Evolutionary conservation across 2,113 vertebrate genomes (phyloP), one percentile per base, ranked within the genome.

Genomic region (Morone saxatilis): DNA sequence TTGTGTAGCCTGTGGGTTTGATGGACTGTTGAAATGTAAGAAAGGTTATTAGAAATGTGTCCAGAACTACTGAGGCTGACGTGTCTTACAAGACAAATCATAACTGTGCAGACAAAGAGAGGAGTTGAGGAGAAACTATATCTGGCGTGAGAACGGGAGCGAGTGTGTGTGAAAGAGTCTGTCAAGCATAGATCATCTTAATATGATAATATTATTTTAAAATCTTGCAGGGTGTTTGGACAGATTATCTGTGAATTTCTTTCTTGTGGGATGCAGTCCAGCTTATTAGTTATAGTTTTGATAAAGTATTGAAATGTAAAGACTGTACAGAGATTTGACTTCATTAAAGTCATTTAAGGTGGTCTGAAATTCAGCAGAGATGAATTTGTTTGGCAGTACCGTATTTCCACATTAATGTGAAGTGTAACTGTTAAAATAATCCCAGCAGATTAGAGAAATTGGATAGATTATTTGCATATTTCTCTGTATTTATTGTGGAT

Each of bases 11-110:
- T 38, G 50, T 61, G 72, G 47, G 50, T 86, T 81, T 85, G 83
- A 89, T 63, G 77, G 81, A 82, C 78, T 71, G 86, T 65, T 82
- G 63, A 77, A 91, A 71, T 54, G 73, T 53, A 76, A 53, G 65
- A 69, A 54, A 75, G 80, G 80, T 87, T 88, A 84, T 89, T 76
- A 86, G 48, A 86, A 85, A 81, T 77, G 57, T 76, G 84, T 78
- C 69, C 66, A 47, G 59, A 63, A 43, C 53, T 51, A 68, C 69
- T 71, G 59, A 63, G 61, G 62, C 62, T 66, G 71, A 61, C 56
- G 16, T 53, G 66, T 81, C 41, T 66, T 78, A 81, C 83, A 75
- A 63, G 86, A 75, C 53, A 84, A 85, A 77, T 74, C 80, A 20
- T 14, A 74, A 50, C 65, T 71, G 72, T 20, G 38, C 78, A 47